These are phyloP conservation scores for Euphonia xanthogaster DNA, from an alignment of 2,797 vertebrate species.

Conservation along the genomic window DNA sequence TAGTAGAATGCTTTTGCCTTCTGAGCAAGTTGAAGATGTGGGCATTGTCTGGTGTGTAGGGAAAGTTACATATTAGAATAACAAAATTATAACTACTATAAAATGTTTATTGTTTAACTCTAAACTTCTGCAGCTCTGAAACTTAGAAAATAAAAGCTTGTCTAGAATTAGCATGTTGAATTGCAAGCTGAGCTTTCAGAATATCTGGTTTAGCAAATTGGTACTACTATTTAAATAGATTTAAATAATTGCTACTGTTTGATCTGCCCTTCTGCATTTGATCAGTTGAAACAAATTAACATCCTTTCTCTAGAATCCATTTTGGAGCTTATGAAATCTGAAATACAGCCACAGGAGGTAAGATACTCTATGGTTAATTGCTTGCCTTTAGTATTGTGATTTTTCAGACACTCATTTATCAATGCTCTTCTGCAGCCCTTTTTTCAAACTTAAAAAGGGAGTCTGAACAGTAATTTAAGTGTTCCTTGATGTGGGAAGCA, in stretches of 20 bases:
- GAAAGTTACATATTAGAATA: neutral
- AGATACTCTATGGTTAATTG: constrained; percentile 38
- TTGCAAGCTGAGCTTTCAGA: neutral
- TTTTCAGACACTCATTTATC: neutral
- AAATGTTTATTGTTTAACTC: neutral
- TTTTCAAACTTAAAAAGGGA: neutral
- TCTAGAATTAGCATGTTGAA: neutral
- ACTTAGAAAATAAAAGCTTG: neutral
- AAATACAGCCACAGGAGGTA: constrained; percentile 86
- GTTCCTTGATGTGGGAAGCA: neutral
- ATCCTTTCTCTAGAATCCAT: constrained; percentile 71
- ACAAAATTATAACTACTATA: neutral
- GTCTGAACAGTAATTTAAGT: neutral
- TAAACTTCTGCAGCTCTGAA: neutral
- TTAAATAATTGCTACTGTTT: neutral
- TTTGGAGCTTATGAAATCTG: constrained; percentile 73
- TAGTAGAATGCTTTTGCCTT: neutral
- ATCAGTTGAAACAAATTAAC: constrained; percentile 37
- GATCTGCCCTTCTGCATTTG: neutral
- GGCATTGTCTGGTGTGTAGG: neutral
- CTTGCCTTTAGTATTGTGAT: neutral
- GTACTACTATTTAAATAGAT: neutral
- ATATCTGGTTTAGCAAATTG: neutral
- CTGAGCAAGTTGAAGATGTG: neutral
- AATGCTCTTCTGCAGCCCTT: neutral